Evolutionary conservation across 2,888 invertebrate species (phyloP), one percentile per base, ranked within the genome.

Genomic region (Dicyrtoma fusca): DNA sequence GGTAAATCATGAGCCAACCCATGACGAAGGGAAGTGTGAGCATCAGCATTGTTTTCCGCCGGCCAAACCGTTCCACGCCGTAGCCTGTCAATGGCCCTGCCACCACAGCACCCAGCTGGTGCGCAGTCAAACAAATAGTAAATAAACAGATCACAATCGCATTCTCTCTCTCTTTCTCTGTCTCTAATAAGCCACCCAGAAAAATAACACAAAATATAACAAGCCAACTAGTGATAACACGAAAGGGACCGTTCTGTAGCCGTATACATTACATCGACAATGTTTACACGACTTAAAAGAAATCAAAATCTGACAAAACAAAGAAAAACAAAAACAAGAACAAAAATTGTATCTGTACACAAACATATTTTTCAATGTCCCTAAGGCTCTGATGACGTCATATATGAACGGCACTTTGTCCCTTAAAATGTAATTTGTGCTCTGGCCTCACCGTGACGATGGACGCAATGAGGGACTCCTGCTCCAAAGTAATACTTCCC

Each of bases 1-100:
- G 81, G 6, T 80, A 78, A 44, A 85, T 83, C 13, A 82, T 72
- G 8, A 83, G 45, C 83, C 84, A 85, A 5, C 34, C 85, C 8
- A 45, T 10, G 17, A 75, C 47, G 42, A 73, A 75, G 5, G 71
- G 71, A 11, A 69, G 61, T 1, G 69, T 75, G 11, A 75, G 53
- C 45, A 57, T 44, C 13, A 73, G 62, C 69, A 80, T 75, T 10
- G 74, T 76, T 68, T 70, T 75, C 69, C 77, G 69, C 51, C 80
- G 73, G 17, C 80, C 80, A 71, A 75, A 74, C 44, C 61, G 65
- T 63, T 75, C 79, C 34, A 80, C 77, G 34, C 74, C 73, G 26
- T 74, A 75, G 5, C 80, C 80, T 62, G 78, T 75, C 51, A 79
- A n/a, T 13, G 80, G 79, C 45, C 80, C 79, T n/a, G 79, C 72